Percentiles rank a stretch among this genome's conserved stretches.
Conservation (phyloP, 2,113 vertebrate genomes). For the Cebus imitator region DNA sequence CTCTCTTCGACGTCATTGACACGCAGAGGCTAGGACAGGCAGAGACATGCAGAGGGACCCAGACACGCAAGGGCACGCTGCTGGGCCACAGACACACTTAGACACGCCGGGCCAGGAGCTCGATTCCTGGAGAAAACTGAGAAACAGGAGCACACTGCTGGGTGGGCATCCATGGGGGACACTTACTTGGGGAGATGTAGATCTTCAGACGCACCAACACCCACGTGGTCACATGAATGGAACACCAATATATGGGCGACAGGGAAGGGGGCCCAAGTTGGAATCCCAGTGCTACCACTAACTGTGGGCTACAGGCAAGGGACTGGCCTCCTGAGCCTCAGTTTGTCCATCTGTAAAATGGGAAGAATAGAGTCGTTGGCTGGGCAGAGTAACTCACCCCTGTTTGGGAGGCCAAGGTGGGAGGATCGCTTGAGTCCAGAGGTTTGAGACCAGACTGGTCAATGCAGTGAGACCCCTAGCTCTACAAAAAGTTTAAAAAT, state of each 20-base stretch:
- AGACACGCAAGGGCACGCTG: slow-evolving; percentile 36
- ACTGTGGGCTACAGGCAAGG: background rate
- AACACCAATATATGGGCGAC: too few species aligned
- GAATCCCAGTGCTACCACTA: background rate
- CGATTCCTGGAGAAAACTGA: background rate
- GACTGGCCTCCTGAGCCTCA: background rate
- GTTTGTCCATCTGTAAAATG: slow-evolving; percentile 33
- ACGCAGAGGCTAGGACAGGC: slow-evolving; percentile 45
- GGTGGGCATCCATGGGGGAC: accelerated
- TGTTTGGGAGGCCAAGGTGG: background rate
- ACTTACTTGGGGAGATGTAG: accelerated
- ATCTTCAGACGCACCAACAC: background rate
- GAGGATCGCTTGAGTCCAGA: background rate
- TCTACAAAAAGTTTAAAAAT: too few species aligned
- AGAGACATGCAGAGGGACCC: slow-evolving; percentile 48
- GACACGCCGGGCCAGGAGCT: slow-evolving; percentile 30
- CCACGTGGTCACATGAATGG: background rate
- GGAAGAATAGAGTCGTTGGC: background rate
- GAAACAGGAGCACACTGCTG: background rate
- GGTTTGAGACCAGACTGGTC: too few species aligned
- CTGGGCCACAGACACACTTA: background rate
- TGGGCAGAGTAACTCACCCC: too few species aligned
- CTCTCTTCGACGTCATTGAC: background rate
- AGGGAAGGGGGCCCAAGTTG: background rate
- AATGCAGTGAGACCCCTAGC: too few species aligned